A percentile compares a stretch with the other conserved stretches of the same genome.
These are phyloP conservation scores for Bos javanicus DNA, from an alignment of 2,113 vertebrate species.

Conservation along the genomic window DNA sequence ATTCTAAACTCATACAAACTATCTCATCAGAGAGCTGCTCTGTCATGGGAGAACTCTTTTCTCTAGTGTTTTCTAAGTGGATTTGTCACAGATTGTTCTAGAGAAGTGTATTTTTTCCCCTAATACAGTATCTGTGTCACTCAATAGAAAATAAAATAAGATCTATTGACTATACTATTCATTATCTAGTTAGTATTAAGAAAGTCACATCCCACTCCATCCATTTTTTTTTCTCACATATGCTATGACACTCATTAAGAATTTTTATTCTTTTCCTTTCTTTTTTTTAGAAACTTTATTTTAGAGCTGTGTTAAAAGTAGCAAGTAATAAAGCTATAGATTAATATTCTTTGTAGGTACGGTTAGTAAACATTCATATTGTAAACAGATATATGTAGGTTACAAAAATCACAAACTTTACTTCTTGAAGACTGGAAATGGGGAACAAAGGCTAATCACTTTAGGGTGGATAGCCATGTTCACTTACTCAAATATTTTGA, in stretches of 20 bases:
- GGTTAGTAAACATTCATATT: neutral
- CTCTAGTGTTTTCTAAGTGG: neutral
- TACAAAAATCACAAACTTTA: neutral
- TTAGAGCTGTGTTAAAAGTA: neutral
- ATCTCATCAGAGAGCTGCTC: neutral
- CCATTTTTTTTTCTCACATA: neutral
- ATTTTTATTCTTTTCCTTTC: neutral
- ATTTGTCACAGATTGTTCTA: neutral
- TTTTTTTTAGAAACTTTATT: neutral
- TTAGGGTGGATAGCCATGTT: neutral
- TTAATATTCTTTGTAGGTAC: neutral
- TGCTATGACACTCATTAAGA: neutral
- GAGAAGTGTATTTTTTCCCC: neutral
- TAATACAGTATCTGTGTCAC: neutral
- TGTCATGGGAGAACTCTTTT: neutral
- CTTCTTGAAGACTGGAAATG: neutral
- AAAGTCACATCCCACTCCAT: neutral
- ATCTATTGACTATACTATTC: neutral
- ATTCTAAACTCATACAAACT: too few relatives aligned
- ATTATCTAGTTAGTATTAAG: neutral
- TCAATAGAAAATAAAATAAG: neutral
- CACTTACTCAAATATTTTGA: neutral
- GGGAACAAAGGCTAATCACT: neutral
- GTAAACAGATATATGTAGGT: neutral
- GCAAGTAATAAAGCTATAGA: neutral